Base-by-base conservation (phyloP, 2,888 invertebrate genomes). In the Diarsia mendica region DNA sequence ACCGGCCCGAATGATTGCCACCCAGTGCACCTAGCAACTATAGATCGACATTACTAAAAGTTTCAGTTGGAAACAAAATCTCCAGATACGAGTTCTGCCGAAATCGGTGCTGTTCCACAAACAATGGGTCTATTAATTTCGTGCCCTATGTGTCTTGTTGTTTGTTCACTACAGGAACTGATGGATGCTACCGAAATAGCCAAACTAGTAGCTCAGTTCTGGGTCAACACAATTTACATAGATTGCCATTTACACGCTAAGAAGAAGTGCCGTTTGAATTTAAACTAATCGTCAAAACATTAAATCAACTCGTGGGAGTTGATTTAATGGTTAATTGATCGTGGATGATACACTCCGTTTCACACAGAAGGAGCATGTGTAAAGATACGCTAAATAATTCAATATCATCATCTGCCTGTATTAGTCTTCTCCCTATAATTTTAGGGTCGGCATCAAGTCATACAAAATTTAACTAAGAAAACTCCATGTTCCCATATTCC, bases 1-100 rank as follows among this genome's bases (percentile, higher is more conserved):
- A 76, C 39, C 67, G 66, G 63, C 46, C 67, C 80, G 72, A 46
- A 70, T 80, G 82, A 86, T 86, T 86, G 80, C 73, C 61, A 75
- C 28, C 61, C 67, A 75, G 67, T 28, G 44, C 61, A 67, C 46
- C 67, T 72, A 78, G 68, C 71, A 80, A 86, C 5, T 48, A 68
- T 39, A 48, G 8, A 48, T 39, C 15, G 49, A 18, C 67, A 48
- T 23, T 53, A 61, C 10, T 63, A 44, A 44, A 48, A 78, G 10
- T 9, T 23, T 15, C 1, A n/a, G 18, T 44, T n/a, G 9, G n/a
- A 18, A 44, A 63, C 28, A 15, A 8, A 46, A 33, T 6, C 39
- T n/a, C 28, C 2, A 28, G 9, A 6, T 8, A 72, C 72, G 11
- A 46, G 28, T 9, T 73, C 10, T 72, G 28, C 73, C 13, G 48